These are phyloP conservation scores for Hylomyscus alleni DNA, from an alignment of 2,797 vertebrate genomes.

Conservation along the genomic window DNA sequence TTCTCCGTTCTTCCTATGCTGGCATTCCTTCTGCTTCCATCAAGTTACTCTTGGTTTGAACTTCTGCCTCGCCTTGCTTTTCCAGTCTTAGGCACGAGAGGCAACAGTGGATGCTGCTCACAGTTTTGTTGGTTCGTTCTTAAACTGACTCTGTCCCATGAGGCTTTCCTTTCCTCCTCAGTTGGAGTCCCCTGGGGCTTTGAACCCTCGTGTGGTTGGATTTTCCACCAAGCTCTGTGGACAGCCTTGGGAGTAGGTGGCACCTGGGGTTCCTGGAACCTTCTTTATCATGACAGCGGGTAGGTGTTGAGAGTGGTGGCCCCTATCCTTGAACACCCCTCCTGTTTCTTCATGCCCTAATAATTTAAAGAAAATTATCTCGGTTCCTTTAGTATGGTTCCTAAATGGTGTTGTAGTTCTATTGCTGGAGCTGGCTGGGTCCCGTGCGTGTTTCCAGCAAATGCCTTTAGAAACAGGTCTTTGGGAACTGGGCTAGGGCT, in stretches of 20 bases:
- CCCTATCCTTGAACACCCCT: background rate
- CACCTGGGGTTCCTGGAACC: background rate
- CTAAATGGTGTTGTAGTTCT: background rate
- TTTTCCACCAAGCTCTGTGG: slow-evolving; percentile 9
- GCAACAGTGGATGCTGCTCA: background rate
- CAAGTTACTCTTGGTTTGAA: background rate
- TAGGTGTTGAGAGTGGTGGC: background rate
- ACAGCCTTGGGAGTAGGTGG: background rate
- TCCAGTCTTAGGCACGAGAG: fast-evolving
- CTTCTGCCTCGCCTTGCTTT: background rate
- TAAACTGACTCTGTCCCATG: background rate
- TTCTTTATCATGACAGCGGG: background rate
- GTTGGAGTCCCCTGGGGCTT: background rate
- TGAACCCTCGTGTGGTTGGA: background rate
- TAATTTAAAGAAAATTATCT: slow-evolving; percentile 9
- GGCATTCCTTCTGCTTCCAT: background rate
- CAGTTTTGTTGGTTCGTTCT: background rate
- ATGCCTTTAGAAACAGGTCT: background rate
- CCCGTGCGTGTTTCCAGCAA: background rate
- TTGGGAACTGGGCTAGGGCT: background rate
- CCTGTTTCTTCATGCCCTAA: background rate
- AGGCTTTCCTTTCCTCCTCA: background rate
- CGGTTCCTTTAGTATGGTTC: background rate
- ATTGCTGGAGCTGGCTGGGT: background rate
- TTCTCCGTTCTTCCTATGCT: fast-evolving